Percentiles rank a stretch among this genome's conserved stretches.
Evolutionary conservation across 2,888 invertebrate genomes (phyloP).

Genomic region (Cephus runcator): DNA sequence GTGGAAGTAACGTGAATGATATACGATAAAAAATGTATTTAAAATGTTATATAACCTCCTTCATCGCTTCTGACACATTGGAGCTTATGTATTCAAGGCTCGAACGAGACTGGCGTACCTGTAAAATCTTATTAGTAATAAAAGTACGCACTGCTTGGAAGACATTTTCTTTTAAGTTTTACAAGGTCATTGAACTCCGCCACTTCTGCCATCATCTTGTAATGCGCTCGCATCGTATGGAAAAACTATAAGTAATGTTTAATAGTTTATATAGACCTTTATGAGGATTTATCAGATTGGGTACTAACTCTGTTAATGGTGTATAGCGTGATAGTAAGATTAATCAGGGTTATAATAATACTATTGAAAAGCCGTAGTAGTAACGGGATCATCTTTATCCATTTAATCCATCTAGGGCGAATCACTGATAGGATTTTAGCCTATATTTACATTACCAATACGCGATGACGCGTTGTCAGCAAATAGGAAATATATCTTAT

Average conservation of each 20-base stretch:
- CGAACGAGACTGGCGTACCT: slow-evolving; percentile 50
- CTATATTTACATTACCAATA: not conserved
- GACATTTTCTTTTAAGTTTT: slow-evolving; percentile 18
- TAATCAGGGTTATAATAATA: slow-evolving; percentile 42
- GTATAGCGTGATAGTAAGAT: slow-evolving; percentile 42
- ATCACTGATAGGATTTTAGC: slow-evolving; percentile 12
- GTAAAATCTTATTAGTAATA: slow-evolving; percentile 4
- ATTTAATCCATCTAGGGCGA: slow-evolving; percentile 9
- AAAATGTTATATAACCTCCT: slow-evolving; percentile 39
- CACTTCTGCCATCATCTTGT: slow-evolving; percentile 45
- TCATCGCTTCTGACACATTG: slow-evolving; percentile 48
- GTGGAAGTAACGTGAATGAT: not conserved
- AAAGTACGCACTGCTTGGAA: not conserved
- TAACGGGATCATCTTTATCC: slow-evolving; percentile 11
- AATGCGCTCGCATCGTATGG: slow-evolving; percentile 43
- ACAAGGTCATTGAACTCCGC: slow-evolving; percentile 46
- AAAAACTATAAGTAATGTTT: slow-evolving; percentile 41
- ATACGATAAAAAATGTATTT: not conserved
- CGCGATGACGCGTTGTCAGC: not conserved
- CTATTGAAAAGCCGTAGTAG: slow-evolving; percentile 45
- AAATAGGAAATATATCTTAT: not conserved
- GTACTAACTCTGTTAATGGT: slow-evolving; percentile 49
- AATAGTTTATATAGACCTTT: not conserved
- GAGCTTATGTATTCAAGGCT: slow-evolving; percentile 47
- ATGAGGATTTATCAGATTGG: not conserved